Conservation (phyloP, 2,113 vertebrate genomes). For the Corythaixoides concolor region DNA sequence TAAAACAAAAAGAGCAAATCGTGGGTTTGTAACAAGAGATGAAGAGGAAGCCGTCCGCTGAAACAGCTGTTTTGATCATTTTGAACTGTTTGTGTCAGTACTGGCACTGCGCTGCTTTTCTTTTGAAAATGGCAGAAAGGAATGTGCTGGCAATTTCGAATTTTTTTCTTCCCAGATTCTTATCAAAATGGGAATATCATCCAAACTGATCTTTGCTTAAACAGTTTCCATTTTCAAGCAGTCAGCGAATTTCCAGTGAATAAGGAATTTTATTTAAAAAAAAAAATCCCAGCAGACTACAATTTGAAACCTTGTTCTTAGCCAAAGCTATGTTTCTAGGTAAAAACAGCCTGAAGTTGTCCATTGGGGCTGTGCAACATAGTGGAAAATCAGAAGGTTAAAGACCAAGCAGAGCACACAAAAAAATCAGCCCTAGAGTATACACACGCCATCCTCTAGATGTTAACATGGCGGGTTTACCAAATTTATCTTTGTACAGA, state of each 20-base stretch:
- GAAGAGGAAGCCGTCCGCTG: not conserved
- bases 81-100: slow-evolving; percentile 3
- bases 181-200: slow-evolving; percentile 33
- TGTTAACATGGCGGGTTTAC: not conserved
- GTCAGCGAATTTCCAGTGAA: slow-evolving; percentile 48
- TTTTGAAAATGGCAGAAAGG: slow-evolving; percentile 55
- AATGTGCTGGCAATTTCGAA: slow-evolving; percentile 49
- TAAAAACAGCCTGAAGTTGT: slow-evolving; percentile 42
- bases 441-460: not conserved
- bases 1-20: not conserved
- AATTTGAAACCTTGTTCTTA: slow-evolving; percentile 37
- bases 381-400: slow-evolving; percentile 59
- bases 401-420: slow-evolving; percentile 17
- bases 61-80: slow-evolving; percentile 55
- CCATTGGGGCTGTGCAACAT: slow-evolving; percentile 34
- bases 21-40: slow-evolving; percentile 23
- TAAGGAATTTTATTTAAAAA: slow-evolving; percentile 28
- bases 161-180: slow-evolving; percentile 35
- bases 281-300: not conserved
- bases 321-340: slow-evolving; percentile 38
- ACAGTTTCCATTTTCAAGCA: slow-evolving; percentile 29
- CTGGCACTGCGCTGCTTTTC: not conserved
- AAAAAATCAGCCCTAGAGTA: not conserved
- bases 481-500: slow-evolving; percentile 29
- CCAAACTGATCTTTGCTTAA: slow-evolving; percentile 29